Evolutionary conservation across 2,888 invertebrate genomes (phyloP).

Genomic region (Liodrosophila aerea): DNA sequence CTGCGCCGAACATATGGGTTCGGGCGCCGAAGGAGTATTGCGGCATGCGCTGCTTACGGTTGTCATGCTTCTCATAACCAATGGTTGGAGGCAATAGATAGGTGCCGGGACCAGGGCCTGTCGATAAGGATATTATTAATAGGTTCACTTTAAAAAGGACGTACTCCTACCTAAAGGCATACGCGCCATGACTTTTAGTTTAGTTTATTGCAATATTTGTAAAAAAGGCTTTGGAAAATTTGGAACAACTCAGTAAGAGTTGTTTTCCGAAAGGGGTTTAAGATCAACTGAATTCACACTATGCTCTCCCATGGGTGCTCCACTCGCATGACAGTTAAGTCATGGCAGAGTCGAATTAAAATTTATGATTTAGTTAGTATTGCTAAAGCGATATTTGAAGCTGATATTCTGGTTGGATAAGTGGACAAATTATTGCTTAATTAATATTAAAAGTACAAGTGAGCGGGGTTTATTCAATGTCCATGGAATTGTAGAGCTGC

Average conservation of each 20-base stretch:
- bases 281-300: conserved; percentile 16
- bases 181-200: conserved; percentile 50
- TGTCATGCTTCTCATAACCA: conserved; percentile 85
- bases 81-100: conserved; percentile 84
- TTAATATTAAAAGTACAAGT: conserved; percentile 21
- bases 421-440: conserved; percentile 35
- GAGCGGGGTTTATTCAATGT: conserved; percentile 61
- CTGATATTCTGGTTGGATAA: not conserved
- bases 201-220: conserved; percentile 70
- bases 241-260: conserved; percentile 62
- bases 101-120: conserved; percentile 86
- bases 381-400: no score
- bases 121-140: not conserved
- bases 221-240: conserved; percentile 51
- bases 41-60: conserved; percentile 83
- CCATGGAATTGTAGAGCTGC: conserved; percentile 81
- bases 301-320: not conserved
- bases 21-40: conserved; percentile 79
- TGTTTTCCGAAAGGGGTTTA: conserved; percentile 35
- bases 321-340: conserved; percentile 3
- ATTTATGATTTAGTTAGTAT: not conserved
- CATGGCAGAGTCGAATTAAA: conserved; percentile 16
- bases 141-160: not conserved
- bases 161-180: conserved; percentile 64
- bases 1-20: conserved; percentile 28